These are phyloP conservation scores for Xerus inauris DNA, from an alignment of 2,113 vertebrate species.

Conservation along the genomic window DNA sequence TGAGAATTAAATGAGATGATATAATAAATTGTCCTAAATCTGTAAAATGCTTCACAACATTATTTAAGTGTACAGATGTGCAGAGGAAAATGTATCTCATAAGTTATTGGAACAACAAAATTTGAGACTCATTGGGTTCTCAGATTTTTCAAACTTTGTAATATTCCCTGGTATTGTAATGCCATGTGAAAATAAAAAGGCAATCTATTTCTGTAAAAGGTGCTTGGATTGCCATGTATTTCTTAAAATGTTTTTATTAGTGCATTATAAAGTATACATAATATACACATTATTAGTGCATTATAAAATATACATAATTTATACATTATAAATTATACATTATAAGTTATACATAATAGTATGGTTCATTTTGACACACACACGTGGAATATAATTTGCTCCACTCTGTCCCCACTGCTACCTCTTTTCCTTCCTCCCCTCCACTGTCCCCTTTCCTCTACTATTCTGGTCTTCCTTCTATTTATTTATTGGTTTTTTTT, in stretches of 20 bases:
- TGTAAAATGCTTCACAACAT: background rate
- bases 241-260: background rate
- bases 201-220: background rate
- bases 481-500: too few species aligned
- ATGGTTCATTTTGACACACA: too few species aligned
- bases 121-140: background rate
- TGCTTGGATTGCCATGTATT: background rate
- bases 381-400: too few species aligned
- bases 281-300: too few species aligned
- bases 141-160: background rate
- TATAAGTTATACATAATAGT: too few species aligned
- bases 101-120: background rate
- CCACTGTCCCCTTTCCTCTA: too few species aligned
- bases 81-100: background rate
- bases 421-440: too few species aligned
- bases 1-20: slow-evolving; percentile 8
- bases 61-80: background rate
- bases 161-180: background rate
- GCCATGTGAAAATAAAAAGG: background rate
- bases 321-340: too few species aligned
- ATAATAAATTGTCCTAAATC: background rate
- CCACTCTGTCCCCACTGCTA: too few species aligned
- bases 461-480: too few species aligned
- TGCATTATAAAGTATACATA: too few species aligned
- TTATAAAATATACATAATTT: too few species aligned